These are phyloP conservation scores for Muscidifurax raptorellus DNA, from an alignment of 1,140 invertebrate genomes.

Conservation along the genomic window DNA sequence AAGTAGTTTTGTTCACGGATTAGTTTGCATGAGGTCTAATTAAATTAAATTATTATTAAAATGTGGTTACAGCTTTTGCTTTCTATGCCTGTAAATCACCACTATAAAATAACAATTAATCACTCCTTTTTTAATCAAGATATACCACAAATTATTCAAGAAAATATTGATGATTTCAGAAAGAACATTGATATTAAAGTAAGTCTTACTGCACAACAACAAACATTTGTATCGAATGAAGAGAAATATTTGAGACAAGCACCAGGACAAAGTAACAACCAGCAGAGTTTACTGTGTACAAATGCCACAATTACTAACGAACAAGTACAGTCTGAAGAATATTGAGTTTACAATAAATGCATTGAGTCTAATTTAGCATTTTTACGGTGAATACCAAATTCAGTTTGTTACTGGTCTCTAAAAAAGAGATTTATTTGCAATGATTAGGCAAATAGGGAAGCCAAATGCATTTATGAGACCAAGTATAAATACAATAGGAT, in stretches of 20 bases:
- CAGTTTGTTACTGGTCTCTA: constrained; percentile 60
- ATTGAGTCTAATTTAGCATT: constrained; percentile 40
- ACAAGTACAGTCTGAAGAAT: constrained; percentile 51
- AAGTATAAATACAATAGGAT: constrained; percentile 51
- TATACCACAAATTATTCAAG: too few relatives aligned
- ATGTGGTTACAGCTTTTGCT: too few relatives aligned
- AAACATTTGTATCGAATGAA: constrained; percentile 65
- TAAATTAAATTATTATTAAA: constrained; percentile 52
- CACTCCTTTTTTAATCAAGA: too few relatives aligned
- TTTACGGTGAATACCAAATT: constrained; percentile 40
- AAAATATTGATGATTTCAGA: too few relatives aligned
- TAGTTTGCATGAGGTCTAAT: neutral
- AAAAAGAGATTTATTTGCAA: constrained; percentile 66
- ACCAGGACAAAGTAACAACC: constrained; percentile 58
- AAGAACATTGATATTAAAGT: constrained; percentile 52
- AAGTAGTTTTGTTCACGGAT: too few relatives aligned
- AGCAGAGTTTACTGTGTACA: constrained; percentile 55
- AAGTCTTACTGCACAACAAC: constrained; percentile 60
- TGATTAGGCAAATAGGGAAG: too few relatives aligned
- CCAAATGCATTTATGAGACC: too few relatives aligned
- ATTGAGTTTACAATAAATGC: constrained; percentile 50
- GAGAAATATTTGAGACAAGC: constrained; percentile 61
- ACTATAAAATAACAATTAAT: too few relatives aligned
- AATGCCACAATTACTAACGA: constrained; percentile 55
- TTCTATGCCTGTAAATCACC: too few relatives aligned